These are phyloP conservation scores for Hirtodrosophila histrioides DNA, from an alignment of 2,888 invertebrate genomes.

Conservation along the genomic window DNA sequence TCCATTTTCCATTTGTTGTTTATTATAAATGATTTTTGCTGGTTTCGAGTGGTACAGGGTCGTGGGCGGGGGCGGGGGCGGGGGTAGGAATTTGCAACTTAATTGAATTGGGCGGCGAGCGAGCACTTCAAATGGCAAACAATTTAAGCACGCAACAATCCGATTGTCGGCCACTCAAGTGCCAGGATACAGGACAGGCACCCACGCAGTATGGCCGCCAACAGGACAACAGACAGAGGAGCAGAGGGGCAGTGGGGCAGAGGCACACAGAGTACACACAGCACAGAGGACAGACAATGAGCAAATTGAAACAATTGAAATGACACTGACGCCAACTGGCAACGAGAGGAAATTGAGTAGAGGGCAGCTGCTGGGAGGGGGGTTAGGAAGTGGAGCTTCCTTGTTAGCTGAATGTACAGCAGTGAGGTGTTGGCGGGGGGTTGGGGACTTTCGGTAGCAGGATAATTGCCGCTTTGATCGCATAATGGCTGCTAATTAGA, in stretches of 20 bases:
- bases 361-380: background rate
- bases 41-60: slow-evolving; percentile 11
- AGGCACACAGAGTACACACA: too few species aligned
- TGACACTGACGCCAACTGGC: slow-evolving; percentile 34
- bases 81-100: slow-evolving; percentile 37
- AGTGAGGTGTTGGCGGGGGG: background rate
- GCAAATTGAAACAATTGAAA: slow-evolving; percentile 62
- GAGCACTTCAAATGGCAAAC: slow-evolving; percentile 42
- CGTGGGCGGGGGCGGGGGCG: background rate
- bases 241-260: background rate
- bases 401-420: background rate
- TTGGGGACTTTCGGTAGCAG: slow-evolving; percentile 6
- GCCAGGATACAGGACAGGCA: slow-evolving; percentile 4
- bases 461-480: slow-evolving; percentile 82
- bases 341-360: slow-evolving; percentile 12
- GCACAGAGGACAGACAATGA: slow-evolving; percentile 7
- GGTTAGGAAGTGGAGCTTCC: too few species aligned
- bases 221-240: slow-evolving; percentile 10
- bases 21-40: slow-evolving; percentile 45
- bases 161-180: slow-evolving; percentile 43
- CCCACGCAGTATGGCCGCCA: slow-evolving; percentile 2
- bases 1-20: background rate
- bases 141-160: slow-evolving; percentile 51
- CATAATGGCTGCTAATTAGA: slow-evolving; percentile 83
- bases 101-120: slow-evolving; percentile 44